A percentile compares a stretch with the other conserved stretches of the same genome.
These are phyloP conservation scores for Melieria crassipennis DNA, from an alignment of 2,888 invertebrate species.

Conservation along the genomic window DNA sequence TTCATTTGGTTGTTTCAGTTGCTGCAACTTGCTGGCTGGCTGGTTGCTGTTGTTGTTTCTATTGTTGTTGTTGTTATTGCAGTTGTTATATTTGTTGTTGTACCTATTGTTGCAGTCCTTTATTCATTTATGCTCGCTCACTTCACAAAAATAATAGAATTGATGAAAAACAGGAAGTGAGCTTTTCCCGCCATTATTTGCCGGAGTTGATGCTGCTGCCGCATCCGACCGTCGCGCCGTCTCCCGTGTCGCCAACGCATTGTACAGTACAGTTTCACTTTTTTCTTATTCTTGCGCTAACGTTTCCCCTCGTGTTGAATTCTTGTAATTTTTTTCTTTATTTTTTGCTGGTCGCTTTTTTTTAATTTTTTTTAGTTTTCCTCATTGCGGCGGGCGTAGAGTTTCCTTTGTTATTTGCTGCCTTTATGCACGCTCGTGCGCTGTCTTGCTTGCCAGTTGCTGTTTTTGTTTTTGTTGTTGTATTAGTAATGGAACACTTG, in stretches of 20 bases:
- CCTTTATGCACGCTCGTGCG: constrained; percentile 14
- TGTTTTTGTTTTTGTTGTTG: constrained; percentile 27
- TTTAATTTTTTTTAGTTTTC: constrained; percentile 12
- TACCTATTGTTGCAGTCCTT: constrained; percentile 8
- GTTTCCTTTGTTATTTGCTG: constrained; percentile 29
- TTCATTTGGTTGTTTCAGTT: too few species aligned
- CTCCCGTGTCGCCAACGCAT: not conserved
- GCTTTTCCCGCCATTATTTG: constrained; percentile 40
- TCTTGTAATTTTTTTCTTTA: constrained; percentile 15
- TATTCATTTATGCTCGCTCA: constrained; percentile 36
- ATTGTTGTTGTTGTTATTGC: constrained; percentile 6
- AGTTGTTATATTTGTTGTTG: not conserved
- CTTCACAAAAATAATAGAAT: constrained; percentile 43
- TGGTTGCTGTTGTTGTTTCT: not conserved
- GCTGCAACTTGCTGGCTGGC: too few species aligned
- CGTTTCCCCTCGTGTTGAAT: not conserved
- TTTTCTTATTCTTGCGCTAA: too few species aligned
- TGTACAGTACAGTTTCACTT: too few species aligned
- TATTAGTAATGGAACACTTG: constrained; percentile 25
- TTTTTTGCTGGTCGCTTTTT: not conserved
- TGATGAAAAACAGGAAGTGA: constrained; percentile 43
- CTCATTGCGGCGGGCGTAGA: not conserved
- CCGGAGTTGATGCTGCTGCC: constrained; percentile 8
- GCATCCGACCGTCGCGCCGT: not conserved
- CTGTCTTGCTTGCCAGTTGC: constrained; percentile 21